Evolutionary conservation across 1,140 invertebrate genomes (phyloP), one percentile per base, ranked within the genome.

Genomic region (Panulirus ornatus): DNA sequence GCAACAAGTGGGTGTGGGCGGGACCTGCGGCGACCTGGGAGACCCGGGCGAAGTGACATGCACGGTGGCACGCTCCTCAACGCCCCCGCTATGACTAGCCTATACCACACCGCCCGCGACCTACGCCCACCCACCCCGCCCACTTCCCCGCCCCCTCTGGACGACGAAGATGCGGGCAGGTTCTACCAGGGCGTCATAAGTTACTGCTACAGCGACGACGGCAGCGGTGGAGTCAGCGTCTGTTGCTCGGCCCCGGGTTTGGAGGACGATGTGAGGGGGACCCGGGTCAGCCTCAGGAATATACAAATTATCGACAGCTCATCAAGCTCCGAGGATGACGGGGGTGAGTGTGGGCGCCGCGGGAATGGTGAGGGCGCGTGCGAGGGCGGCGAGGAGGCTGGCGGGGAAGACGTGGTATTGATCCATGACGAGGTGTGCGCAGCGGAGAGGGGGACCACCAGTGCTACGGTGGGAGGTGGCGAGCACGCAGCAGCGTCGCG

Each of bases 371-470:
- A 87, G 85, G 75, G 85, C 75, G 85, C 85, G 73, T 66, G 85
- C 54, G 85, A 87, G 85, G 85, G 85, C 75, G 85, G 85, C 85
- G 27, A 78, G 85, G 85, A 87, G 85, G 85, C 85, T 86, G 84
- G 44, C 75, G 54, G 85, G 75, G 85, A 87, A 87, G 85, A 87
- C 76, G 85, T 78, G 70, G 85, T 87, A 87, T 87, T 87, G 85
- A 87, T 87, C 85, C 85, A 66, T 87, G 85, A 87, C 85, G 85
- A 87, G 76, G 85, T 87, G 85, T 87, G 85, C 85, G 85, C 85
- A 87, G 85, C 85, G 73, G 85, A 79, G 85, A 78, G 76, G 85
- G 75, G 75, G n/a, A 78, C 34, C 85, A 78, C 73, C 75, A 87
- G 85, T 87, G 85, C 85, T 87, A 78, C 85, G 85, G 85, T 87